Evolutionary conservation across 2,888 invertebrate genomes (phyloP).

Genomic region (Panorpa germanica): DNA sequence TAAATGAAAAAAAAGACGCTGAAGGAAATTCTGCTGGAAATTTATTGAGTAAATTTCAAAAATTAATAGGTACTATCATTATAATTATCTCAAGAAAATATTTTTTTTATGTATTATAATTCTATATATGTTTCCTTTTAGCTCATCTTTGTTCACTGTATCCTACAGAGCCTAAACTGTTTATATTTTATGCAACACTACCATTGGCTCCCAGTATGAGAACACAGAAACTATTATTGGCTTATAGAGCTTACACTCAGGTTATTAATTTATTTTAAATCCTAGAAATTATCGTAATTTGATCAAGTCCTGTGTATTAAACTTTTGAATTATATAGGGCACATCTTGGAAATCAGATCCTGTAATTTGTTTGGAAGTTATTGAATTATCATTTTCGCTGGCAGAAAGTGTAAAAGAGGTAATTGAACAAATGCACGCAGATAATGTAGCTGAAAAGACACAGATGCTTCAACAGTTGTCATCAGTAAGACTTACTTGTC

Average conservation of each 20-base stretch:
- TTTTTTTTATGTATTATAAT: too few species aligned
- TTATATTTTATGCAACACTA: constrained; percentile 65
- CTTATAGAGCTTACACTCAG: constrained; percentile 55
- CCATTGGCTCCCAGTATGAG: constrained; percentile 36
- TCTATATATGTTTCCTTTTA: too few species aligned
- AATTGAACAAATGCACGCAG: constrained; percentile 23
- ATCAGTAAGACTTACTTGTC: constrained; percentile 36
- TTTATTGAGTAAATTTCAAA: constrained; percentile 19
- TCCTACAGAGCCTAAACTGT: constrained; percentile 51
- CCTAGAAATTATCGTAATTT: constrained; percentile 14
- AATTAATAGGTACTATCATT: constrained; percentile 11
- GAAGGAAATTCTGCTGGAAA: constrained; percentile 29
- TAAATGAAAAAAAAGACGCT: constrained; percentile 40
- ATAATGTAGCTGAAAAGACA: constrained; percentile 28
- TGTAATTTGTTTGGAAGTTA: constrained; percentile 36
- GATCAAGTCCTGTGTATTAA: constrained; percentile 2
- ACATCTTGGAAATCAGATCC: constrained; percentile 34
- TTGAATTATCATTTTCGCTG: constrained; percentile 36
- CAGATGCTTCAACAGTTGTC: constrained; percentile 35
- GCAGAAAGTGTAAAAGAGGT: constrained; percentile 36
- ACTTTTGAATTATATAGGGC: constrained; percentile 21
- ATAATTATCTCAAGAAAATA: too few species aligned
- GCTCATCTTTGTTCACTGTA: constrained; percentile 24
- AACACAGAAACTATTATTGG: constrained; percentile 56
- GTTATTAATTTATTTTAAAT: constrained; percentile 27